phyloP scores from a whole-genome alignment of 1,140 invertebrate species.

The Lepidurus apus region DNA sequence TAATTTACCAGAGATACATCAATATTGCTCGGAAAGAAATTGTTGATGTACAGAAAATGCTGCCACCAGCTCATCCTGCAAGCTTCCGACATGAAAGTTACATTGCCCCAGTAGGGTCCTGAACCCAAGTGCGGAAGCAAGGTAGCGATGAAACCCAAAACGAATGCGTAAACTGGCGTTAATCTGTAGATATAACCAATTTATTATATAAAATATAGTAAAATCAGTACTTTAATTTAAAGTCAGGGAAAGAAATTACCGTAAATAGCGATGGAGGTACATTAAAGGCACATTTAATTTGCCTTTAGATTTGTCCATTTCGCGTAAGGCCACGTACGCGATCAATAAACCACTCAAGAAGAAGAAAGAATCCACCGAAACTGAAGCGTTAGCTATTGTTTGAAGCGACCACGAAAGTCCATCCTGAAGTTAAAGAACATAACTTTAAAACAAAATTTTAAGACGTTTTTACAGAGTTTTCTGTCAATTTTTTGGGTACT shows the following conservation, averaged over 20 bases:
- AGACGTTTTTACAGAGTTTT: neutral
- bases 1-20: neutral
- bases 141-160: slow-evolving; percentile 68
- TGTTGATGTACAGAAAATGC: neutral
- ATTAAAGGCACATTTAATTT: slow-evolving; percentile 35
- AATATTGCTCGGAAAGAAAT: neutral
- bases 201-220: slow-evolving; percentile 5
- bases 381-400: neutral
- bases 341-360: slow-evolving; percentile 28
- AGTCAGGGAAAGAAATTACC: slow-evolving; percentile 46
- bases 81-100: neutral
- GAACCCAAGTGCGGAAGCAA: slow-evolving; percentile 54
- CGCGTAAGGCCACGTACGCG: slow-evolving; percentile 14
- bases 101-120: neutral
- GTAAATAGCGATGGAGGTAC: slow-evolving; percentile 35
- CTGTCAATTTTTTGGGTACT: neutral
- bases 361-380: slow-evolving; percentile 26
- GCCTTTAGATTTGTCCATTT: slow-evolving; percentile 26
- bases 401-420: slow-evolving; percentile 19
- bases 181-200: slow-evolving; percentile 51
- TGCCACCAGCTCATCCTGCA: neutral
- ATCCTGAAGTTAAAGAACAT: neutral
- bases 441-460: slow-evolving; percentile 57
- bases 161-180: slow-evolving; percentile 75
- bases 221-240: slow-evolving; percentile 49